Evolutionary conservation across 2,888 invertebrate species (phyloP).

Genomic region (Hedychridium roseum): DNA sequence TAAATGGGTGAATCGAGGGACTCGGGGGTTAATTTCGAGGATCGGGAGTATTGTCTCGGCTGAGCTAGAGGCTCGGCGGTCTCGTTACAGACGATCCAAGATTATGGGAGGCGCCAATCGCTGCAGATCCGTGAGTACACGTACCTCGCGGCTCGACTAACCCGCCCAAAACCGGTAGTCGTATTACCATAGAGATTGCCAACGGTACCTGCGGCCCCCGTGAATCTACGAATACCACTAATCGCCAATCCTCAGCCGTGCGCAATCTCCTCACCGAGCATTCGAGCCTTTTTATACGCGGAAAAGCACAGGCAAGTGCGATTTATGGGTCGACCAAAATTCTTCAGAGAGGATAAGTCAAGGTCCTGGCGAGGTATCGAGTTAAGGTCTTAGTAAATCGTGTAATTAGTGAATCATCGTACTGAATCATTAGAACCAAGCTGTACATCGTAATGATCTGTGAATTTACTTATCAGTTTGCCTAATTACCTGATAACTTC

Average conservation of each 20-base stretch:
- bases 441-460: no score
- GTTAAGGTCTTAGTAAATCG: no score
- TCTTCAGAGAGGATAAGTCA: no score
- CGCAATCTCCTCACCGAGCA: constrained; percentile 22
- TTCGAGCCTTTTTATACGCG: constrained; percentile 25
- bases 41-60: constrained; percentile 25
- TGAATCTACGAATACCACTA: constrained; percentile 38
- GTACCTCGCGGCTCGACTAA: constrained; percentile 36
- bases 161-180: constrained; percentile 51
- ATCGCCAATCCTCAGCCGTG: constrained; percentile 34
- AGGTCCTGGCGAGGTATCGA: no score
- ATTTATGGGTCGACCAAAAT: no score
- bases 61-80: constrained; percentile 20
- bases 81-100: constrained; percentile 27
- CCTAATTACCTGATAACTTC: no score
- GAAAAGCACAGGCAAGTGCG: no score
- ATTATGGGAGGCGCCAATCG: constrained; percentile 39
- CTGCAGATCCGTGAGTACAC: constrained; percentile 38
- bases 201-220: constrained; percentile 26
- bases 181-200: constrained; percentile 55
- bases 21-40: no score
- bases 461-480: no score
- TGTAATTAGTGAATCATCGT: no score
- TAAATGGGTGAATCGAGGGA: no score
- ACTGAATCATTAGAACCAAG: no score